A percentile compares a stretch with the other conserved stretches of the same genome.
Conservation (phyloP, 2,113 vertebrate species). For the Chrysochloris asiatica region DNA sequence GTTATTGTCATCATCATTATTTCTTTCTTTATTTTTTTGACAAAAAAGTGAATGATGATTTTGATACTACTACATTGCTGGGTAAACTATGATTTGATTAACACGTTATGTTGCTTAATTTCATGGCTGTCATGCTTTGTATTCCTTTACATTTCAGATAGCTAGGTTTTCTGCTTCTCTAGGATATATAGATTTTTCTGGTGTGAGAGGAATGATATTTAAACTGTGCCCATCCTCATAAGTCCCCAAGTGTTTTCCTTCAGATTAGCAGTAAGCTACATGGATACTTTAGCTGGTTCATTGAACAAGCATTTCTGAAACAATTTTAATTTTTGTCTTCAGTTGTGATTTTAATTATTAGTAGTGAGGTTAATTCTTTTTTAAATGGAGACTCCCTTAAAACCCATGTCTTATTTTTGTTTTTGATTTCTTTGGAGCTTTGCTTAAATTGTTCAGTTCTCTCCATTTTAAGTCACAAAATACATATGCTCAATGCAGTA, state of each 20-base stretch:
- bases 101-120: background rate
- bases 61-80: background rate
- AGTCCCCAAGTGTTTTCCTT: background rate
- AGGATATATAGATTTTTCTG: background rate
- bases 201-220: background rate
- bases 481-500: background rate
- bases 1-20: background rate
- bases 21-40: background rate
- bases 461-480: background rate
- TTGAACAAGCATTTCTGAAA: background rate
- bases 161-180: background rate
- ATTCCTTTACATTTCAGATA: background rate
- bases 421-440: background rate
- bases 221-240: background rate
- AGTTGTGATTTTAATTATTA: background rate
- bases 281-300: background rate
- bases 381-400: background rate
- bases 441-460: background rate
- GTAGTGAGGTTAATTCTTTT: background rate
- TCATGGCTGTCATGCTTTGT: background rate
- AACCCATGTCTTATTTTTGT: background rate
- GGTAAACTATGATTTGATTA: background rate
- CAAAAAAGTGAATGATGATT: background rate
- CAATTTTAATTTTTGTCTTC: background rate
- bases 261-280: background rate